These are phyloP conservation scores for Choloepus didactylus DNA, from an alignment of 2,797 vertebrate genomes.

Conservation along the genomic window DNA sequence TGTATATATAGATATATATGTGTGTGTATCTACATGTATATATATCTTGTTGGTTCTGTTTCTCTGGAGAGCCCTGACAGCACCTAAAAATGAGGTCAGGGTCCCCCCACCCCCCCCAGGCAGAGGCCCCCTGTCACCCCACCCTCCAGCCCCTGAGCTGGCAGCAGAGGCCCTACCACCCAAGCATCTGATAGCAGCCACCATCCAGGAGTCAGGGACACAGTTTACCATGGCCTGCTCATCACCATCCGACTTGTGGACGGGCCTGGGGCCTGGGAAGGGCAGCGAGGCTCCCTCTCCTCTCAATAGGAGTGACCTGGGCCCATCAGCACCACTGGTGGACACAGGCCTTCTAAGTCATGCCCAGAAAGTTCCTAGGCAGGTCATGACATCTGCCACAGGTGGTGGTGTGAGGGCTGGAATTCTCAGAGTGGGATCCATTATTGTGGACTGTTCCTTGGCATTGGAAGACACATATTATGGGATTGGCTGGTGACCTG, in stretches of 20 bases:
- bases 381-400: not conserved
- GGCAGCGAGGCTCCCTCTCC: not conserved
- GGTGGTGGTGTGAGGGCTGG: fast-evolving
- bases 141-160: not conserved
- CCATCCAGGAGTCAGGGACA: conserved; percentile 36
- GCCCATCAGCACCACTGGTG: not conserved
- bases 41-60: too few relatives aligned
- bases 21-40: too few relatives aligned
- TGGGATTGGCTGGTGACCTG: not conserved
- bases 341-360: not conserved
- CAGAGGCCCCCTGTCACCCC: not conserved
- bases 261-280: not conserved
- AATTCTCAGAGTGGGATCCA: not conserved
- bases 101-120: not conserved
- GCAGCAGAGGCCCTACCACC: not conserved
- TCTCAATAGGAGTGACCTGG: not conserved
- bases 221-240: conserved; percentile 48
- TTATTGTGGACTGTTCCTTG: not conserved
- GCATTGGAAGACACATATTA: fast-evolving
- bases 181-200: conserved; percentile 5
- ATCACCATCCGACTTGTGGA: not conserved
- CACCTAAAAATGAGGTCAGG: not conserved
- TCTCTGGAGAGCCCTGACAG: too few relatives aligned
- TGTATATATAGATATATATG: too few relatives aligned
- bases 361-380: not conserved